Base-by-base conservation (phyloP, 2,888 invertebrate species). In the Orthosia gracilis region DNA sequence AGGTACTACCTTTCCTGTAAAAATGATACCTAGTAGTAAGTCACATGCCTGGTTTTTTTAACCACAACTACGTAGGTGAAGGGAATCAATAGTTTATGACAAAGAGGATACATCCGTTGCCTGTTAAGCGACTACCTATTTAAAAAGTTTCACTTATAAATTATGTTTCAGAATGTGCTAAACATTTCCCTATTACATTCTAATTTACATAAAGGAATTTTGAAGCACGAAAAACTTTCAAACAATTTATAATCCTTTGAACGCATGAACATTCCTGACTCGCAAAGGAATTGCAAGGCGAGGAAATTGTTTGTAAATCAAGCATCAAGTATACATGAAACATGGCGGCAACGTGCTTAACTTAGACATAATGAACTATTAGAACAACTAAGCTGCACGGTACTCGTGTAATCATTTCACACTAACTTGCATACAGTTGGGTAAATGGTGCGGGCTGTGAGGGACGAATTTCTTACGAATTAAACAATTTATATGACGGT, bases 321-420 rank as follows among this genome's bases (percentile, higher is more conserved):
- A 70, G 66, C 18, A 21, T 18, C 40, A 40, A 40, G 40, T 59
- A 26, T 61, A 54, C 58, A 73, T 69, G 62, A 64, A 82, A 69
- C 58, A 61, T 55, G 40, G 15, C 58, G 15, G n/a, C 26, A 64
- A 57, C 58, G n/a, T 70, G 55, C 57, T 68, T 58, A 76, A 73
- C 62, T 74, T 81, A 68, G n/a, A 68, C 81, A 62, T 80, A 81
- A 73, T 80, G 66, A 75, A 75, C 80, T 86, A 84, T 85, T 80
- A 80, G 69, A 78, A 78, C 80, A 78, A 71, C 78, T 55, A 71
- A 68, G 63, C 71, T 85, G 63, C 72, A 68, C 75, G 70, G 70
- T 59, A 69, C 47, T 70, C 63, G 45, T 66, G 67, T 80, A 78
- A 85, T 84, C 71, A 80, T 63, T 58, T 78, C 50, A 69, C 31